Conservation (phyloP, 2,888 invertebrate genomes). For the Polydesmus complanatus region DNA sequence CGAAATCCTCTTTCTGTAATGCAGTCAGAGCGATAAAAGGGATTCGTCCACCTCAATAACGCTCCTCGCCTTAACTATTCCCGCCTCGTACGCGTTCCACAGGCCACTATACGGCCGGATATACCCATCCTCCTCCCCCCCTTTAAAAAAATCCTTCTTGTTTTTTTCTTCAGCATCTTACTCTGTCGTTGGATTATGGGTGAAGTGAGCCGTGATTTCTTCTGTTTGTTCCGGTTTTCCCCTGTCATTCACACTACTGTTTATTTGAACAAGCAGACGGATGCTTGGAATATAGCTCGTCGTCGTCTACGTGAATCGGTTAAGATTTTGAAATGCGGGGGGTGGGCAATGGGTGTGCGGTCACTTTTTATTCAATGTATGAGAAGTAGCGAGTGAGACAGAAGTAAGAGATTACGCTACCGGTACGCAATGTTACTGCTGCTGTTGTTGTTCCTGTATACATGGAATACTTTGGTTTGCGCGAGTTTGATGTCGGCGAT, state of each 20-base stretch:
- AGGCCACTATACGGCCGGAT: neutral
- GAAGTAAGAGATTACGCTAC: neutral
- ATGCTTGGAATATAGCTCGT: neutral
- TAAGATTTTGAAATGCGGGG: neutral
- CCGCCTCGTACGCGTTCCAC: too few species aligned
- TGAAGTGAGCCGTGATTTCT: neutral
- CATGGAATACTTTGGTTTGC: too few species aligned
- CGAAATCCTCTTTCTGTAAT: neutral
- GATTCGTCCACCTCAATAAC: neutral
- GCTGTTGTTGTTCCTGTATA: too few species aligned
- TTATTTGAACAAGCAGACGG: neutral
- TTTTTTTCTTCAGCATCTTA: neutral
- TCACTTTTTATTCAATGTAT: neutral
- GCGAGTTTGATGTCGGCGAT: too few species aligned
- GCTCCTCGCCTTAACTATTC: too few species aligned
- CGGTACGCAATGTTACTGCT: too few species aligned
- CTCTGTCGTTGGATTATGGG: neutral
- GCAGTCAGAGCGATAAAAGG: neutral
- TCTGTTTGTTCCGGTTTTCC: neutral
- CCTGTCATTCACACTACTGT: neutral
- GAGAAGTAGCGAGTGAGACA: neutral
- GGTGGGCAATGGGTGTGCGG: neutral
- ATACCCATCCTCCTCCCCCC: too few species aligned
- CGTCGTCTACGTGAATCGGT: neutral
- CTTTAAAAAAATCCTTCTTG: neutral